Evolutionary conservation across 2,888 invertebrate genomes (phyloP), one percentile per base, ranked within the genome.

Genomic region (Hypercompe scribonia): DNA sequence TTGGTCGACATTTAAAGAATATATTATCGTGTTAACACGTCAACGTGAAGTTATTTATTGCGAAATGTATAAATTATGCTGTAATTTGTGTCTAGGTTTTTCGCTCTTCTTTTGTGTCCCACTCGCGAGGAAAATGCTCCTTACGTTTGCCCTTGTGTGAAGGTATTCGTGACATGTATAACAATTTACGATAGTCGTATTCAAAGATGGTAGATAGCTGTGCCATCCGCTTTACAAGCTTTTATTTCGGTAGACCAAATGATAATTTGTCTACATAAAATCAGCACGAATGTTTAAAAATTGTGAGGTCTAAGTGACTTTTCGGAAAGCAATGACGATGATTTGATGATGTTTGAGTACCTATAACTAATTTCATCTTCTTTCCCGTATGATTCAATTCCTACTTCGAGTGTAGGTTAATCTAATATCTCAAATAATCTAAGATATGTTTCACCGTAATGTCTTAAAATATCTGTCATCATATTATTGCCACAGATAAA

Each of bases 91-190:
- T 66, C 1, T 24, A 33, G 39, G 31, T 31, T 46, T 18, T n/a
- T 36, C 15, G 21, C n/a, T 28, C 2, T 46, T 24, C 21, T 33
- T 46, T 33, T 24, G 46, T 66, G 66, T 66, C 46, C 24, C 10
- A 10, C n/a, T 65, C 50, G 21, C 1, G n/a, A 58, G 58, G 58
- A 58, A 58, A 58, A 58, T 18, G 31, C 24, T 46, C 31, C 66
- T 46, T 66, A 33, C 46, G 21, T 46, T 66, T 46, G 46, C 28
- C 46, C 46, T 46, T 33, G 66, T 66, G 36, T 11, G 36, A 31
- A n/a, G 54, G 34, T 39, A 63, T 69, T 63, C 69, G 42, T 69
- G 69, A 63, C 63, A 31, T 42, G 63, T 61, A 42, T 69, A 61
- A 42, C 63, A 61, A 69, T 63, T 63, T 63, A 69, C 24, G 24